Base-by-base conservation (phyloP, 2,888 invertebrate species). In the Doris montereyensis region DNA sequence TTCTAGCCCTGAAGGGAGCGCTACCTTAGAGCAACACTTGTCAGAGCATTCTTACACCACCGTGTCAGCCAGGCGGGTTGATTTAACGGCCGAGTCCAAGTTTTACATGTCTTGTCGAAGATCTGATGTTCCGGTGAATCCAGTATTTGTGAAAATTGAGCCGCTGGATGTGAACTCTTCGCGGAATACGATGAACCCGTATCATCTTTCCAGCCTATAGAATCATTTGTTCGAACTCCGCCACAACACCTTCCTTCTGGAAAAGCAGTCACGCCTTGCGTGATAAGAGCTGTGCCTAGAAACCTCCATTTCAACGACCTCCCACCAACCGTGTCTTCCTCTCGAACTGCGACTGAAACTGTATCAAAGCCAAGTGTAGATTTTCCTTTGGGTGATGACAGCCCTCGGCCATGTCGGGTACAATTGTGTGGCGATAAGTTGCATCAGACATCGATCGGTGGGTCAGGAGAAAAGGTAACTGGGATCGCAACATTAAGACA, bases 131-230 rank as follows among this genome's bases (percentile, higher is more conserved):
- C 21, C 26, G 3, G 13, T 0, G 10, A 8, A 2, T 2, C 1
- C 8, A 4, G 35, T 24, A 8, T 30, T 21, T n/a, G 8, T 30
- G 57, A 5, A 41, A 41, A 17, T 41, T 41, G 52, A 41, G 17
- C 52, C 52, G 5, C 52, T 17, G 17, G 52, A 41, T 41, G 17
- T 41, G 5, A 41, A 41, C n/a, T n/a, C n/a, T n/a, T n/a, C n/a
- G n/a, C n/a, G n/a, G n/a, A n/a, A n/a, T n/a, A n/a, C n/a, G n/a
- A n/a, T n/a, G n/a, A n/a, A n/a, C n/a, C n/a, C n/a, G n/a, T n/a
- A n/a, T n/a, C n/a, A n/a, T n/a, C n/a, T 21, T 60, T 60, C 52
- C 70, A 77, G 62, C 77, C 71, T 17, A 35, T 71, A 4, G 13
- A 2, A 5, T 34, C 17, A 17, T 34, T 26, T 34, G 17, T 21